Evolutionary conservation across 2,888 invertebrate genomes (phyloP).

Genomic region (Encarsia formosa): DNA sequence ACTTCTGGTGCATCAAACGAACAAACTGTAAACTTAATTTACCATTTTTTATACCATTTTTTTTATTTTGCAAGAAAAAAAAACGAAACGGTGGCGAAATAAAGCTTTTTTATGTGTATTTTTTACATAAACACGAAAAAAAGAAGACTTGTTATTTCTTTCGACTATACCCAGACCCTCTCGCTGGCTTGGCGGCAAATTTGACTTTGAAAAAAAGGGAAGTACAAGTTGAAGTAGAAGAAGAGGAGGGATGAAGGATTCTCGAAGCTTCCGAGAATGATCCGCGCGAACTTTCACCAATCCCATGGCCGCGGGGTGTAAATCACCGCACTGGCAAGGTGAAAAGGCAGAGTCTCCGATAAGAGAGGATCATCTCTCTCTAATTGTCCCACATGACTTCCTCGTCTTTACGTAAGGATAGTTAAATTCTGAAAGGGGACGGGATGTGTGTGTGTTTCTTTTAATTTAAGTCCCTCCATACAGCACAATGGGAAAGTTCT

Average conservation of each 20-base stretch:
- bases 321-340: too few relatives aligned
- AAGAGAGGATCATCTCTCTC: too few relatives aligned
- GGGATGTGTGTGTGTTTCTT: too few relatives aligned
- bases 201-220: not conserved
- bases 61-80: conserved; percentile 38
- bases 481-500: too few relatives aligned
- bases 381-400: too few relatives aligned
- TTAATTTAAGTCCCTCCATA: too few relatives aligned
- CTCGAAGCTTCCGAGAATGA: not conserved
- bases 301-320: too few relatives aligned
- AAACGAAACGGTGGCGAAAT: conserved; percentile 53
- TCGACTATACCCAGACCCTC: not conserved
- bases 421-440: too few relatives aligned
- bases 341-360: too few relatives aligned
- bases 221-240: not conserved
- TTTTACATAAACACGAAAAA: conserved; percentile 44
- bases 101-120: conserved; percentile 52
- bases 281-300: too few relatives aligned
- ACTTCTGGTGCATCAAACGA: not conserved
- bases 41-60: not conserved
- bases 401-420: too few relatives aligned
- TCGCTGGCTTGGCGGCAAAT: not conserved
- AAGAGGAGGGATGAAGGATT: not conserved
- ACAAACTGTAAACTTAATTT: conserved; percentile 38
- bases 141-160: not conserved